Evolutionary conservation across 1,140 invertebrate species (phyloP).

Genomic region (Solenopsis fugax): DNA sequence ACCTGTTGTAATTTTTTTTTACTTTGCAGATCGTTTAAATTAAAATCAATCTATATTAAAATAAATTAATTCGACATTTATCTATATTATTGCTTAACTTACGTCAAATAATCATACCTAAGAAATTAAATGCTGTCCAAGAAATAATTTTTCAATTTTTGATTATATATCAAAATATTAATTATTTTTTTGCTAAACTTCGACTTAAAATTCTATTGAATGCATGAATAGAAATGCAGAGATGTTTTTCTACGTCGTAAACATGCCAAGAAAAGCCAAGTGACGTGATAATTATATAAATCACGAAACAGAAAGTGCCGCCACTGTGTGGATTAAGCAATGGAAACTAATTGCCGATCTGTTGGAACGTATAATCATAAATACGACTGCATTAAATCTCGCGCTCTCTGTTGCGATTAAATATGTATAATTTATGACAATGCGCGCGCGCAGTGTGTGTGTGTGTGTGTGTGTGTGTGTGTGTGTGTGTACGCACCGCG

Average conservation of each 20-base stretch:
- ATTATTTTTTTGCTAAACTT: background rate
- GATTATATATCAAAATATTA: background rate
- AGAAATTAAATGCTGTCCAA: background rate
- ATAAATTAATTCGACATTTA: background rate
- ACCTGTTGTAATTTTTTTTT: background rate
- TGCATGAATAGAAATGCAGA: background rate
- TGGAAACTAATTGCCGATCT: background rate
- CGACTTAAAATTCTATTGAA: background rate
- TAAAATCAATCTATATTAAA: background rate
- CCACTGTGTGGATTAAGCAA: slow-evolving; percentile 13
- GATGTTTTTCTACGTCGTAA: background rate
- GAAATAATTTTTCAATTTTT: background rate
- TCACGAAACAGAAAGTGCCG: slow-evolving; percentile 1
- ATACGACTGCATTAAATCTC: slow-evolving; percentile 47
- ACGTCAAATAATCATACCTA: background rate
- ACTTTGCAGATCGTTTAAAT: background rate
- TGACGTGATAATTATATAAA: background rate
- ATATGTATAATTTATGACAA: slow-evolving; percentile 46
- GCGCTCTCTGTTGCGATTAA: slow-evolving; percentile 4
- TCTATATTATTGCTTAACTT: slow-evolving; percentile 2
- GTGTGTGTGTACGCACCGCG: background rate
- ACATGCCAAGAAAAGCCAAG: background rate
- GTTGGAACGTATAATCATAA: background rate
- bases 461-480: no score
- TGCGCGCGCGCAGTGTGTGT: background rate